These are phyloP conservation scores for Zophobas morio DNA, from an alignment of 1,140 invertebrate genomes.

Conservation along the genomic window DNA sequence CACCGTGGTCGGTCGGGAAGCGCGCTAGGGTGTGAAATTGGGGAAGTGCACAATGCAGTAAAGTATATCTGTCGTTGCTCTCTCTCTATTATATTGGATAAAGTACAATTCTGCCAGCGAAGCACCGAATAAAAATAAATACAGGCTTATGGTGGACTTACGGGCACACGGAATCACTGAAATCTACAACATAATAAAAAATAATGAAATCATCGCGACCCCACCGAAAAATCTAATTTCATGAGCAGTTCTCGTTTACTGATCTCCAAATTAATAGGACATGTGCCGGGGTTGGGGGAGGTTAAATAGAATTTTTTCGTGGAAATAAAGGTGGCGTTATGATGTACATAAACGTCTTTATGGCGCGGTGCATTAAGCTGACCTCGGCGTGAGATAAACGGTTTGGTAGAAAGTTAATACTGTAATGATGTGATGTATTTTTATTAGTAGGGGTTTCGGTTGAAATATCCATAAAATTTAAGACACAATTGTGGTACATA, in stretches of 20 bases:
- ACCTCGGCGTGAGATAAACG: too few relatives aligned
- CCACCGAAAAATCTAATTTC: slow-evolving; percentile 42
- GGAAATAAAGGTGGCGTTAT: too few relatives aligned
- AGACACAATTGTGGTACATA: too few relatives aligned
- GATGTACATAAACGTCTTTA: too few relatives aligned
- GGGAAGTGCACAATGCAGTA: slow-evolving; percentile 57
- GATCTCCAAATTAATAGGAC: slow-evolving; percentile 34
- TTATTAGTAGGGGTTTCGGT: too few relatives aligned
- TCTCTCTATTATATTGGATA: slow-evolving; percentile 55
- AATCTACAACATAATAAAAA: slow-evolving; percentile 58
- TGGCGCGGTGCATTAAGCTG: too few relatives aligned
- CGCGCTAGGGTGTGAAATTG: slow-evolving; percentile 64
- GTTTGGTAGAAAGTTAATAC: too few relatives aligned
- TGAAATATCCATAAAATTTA: too few relatives aligned
- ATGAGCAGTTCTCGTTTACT: slow-evolving; percentile 27
- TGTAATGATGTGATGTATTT: too few relatives aligned
- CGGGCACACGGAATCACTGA: slow-evolving; percentile 55
- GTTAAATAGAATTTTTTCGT: too few relatives aligned
- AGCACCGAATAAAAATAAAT: slow-evolving; percentile 60
- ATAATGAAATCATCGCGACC: slow-evolving; percentile 51
- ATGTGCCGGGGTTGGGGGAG: neutral
- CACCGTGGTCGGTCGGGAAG: slow-evolving; percentile 57
- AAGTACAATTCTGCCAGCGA: slow-evolving; percentile 52
- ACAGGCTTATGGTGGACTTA: slow-evolving; percentile 56
- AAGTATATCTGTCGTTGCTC: slow-evolving; percentile 54